phyloP scores from a whole-genome alignment of 2,797 vertebrate species.

The Argentina silus region DNA sequence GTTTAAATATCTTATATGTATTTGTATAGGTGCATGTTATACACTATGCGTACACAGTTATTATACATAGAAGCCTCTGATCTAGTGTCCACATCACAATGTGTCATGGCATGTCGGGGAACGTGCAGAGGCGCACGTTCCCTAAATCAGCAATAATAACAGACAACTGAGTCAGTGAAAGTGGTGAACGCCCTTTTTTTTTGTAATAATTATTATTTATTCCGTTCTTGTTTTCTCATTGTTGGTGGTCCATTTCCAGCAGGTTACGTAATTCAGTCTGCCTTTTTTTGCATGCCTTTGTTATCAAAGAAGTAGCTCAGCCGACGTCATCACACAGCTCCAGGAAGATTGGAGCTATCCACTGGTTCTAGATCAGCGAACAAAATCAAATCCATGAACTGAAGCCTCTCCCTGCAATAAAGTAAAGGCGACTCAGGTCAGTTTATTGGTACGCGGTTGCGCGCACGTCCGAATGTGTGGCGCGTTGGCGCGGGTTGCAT shows the following conservation, averaged over 20 bases:
- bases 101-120: neutral
- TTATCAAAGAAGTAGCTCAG: neutral
- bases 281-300: slow-evolving; percentile 7
- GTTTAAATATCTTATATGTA: too few relatives aligned
- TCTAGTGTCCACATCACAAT: neutral
- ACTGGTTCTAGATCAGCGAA: slow-evolving; percentile 42
- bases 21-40: neutral
- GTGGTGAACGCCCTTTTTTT: neutral
- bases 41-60: neutral
- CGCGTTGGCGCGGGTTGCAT: slow-evolving; percentile 41
- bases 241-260: neutral
- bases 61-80: neutral
- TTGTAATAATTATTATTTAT: neutral
- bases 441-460: slow-evolving; percentile 35
- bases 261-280: slow-evolving; percentile 5
- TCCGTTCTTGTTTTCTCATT: neutral
- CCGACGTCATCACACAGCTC: slow-evolving; percentile 56
- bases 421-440: slow-evolving; percentile 9
- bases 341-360: slow-evolving; percentile 23
- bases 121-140: neutral
- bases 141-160: neutral
- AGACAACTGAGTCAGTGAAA: neutral
- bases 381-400: slow-evolving; percentile 30
- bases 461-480: slow-evolving; percentile 67
- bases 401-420: slow-evolving; percentile 2